These are phyloP conservation scores for Linyphia triangularis DNA, from an alignment of 2,888 invertebrate species.

Conservation along the genomic window DNA sequence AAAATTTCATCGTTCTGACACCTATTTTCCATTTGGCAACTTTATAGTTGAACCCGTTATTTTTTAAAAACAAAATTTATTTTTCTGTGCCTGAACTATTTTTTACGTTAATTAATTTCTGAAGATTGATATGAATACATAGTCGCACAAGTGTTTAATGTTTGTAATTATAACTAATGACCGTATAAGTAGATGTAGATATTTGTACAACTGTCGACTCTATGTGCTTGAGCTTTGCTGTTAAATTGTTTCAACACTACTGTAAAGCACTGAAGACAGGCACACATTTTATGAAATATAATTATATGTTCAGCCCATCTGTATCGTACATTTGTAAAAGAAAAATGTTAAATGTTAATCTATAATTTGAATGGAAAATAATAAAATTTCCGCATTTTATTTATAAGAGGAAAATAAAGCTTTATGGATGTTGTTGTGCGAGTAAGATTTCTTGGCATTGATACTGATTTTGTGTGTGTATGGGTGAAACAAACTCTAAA, in stretches of 20 bases:
- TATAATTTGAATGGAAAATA: conserved; percentile 12
- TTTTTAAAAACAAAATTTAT: no score
- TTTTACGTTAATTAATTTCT: not conserved
- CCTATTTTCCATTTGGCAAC: no score
- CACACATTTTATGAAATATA: not conserved
- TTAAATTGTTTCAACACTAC: not conserved
- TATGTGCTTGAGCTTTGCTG: conserved; percentile 22
- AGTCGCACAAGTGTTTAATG: not conserved
- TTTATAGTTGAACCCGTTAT: no score
- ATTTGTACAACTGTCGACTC: conserved; percentile 14
- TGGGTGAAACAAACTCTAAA: no score
- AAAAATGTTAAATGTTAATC: conserved; percentile 1
- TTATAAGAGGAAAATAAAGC: conserved; percentile 49
- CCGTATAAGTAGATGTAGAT: conserved; percentile 24
- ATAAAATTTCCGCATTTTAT: conserved; percentile 5
- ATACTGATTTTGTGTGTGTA: no score
- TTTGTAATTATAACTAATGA: not conserved
- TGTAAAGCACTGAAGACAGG: conserved; percentile 10
- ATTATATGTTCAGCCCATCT: not conserved
- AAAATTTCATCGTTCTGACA: no score
- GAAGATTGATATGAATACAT: not conserved
- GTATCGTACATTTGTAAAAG: conserved; percentile 20
- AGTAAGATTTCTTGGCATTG: not conserved
- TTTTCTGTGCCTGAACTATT: not conserved
- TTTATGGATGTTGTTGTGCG: conserved; percentile 38